A percentile compares a stretch with the other conserved stretches of the same genome.
Conservation (phyloP, 37 sponge, comb jelly and placozoan species). For the Aphrocallistes beatrix region DNA sequence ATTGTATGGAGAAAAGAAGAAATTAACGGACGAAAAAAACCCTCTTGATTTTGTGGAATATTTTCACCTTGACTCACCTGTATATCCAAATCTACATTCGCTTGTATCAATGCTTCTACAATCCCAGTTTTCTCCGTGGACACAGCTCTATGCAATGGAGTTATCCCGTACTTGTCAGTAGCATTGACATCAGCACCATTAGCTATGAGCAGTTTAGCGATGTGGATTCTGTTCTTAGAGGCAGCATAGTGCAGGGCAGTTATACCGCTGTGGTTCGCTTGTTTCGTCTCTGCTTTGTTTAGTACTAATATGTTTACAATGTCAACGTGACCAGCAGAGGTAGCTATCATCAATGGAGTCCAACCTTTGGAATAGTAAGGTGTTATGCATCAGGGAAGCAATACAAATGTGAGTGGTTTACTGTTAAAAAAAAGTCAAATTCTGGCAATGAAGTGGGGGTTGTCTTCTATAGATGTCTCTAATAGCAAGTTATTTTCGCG, state of each 20-base stretch:
- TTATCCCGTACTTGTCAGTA: neutral
- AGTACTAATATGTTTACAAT: neutral
- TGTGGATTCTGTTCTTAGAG: neutral
- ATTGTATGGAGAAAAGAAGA: too few species aligned
- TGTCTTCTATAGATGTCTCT: too few species aligned
- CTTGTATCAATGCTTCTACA: neutral
- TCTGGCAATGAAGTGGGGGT: too few species aligned
- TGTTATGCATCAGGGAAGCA: too few species aligned
- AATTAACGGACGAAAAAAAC: too few species aligned
- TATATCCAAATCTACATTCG: neutral
- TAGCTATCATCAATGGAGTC: neutral
- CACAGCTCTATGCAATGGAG: neutral
- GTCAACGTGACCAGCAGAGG: neutral
- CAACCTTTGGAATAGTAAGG: neutral
- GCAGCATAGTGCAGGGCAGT: slow-evolving; percentile 7
- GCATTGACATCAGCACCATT: neutral
- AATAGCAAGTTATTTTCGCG: too few species aligned
- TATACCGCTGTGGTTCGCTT: neutral
- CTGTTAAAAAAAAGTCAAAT: too few species aligned
- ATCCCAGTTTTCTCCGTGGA: neutral
- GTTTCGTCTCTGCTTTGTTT: neutral
- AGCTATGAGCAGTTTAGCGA: neutral
- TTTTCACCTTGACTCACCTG: neutral
- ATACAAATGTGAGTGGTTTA: too few species aligned
- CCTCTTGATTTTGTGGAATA: too few species aligned